Evolutionary conservation across 2,113 vertebrate genomes (phyloP).

Genomic region (Syngnathus floridae): DNA sequence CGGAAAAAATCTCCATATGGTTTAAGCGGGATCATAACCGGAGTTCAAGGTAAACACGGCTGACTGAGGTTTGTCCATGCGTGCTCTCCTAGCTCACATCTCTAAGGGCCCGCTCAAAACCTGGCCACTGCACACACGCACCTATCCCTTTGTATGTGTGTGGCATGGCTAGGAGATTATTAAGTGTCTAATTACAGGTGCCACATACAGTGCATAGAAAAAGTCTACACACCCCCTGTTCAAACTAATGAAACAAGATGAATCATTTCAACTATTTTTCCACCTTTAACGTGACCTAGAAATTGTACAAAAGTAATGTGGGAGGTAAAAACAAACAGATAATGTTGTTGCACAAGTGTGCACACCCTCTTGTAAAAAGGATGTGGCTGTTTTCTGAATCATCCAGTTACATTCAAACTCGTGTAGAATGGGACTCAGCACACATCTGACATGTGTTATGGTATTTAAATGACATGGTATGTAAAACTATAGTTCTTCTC

Average conservation of each 20-base stretch:
- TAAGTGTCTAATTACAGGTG: neutral
- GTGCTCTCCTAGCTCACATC: conserved; percentile 44
- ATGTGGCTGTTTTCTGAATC: neutral
- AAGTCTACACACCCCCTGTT: too few species aligned
- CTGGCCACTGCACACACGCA: conserved; percentile 30
- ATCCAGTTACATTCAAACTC: neutral
- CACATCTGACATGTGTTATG: neutral
- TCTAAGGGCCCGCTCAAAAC: conserved; percentile 54
- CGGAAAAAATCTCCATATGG: conserved; percentile 48
- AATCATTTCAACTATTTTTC: too few species aligned
- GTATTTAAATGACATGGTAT: too few species aligned
- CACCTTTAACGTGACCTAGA: too few species aligned
- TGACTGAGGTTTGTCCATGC: conserved; percentile 63
- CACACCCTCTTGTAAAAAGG: neutral
- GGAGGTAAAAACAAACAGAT: too few species aligned
- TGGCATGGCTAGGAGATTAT: conserved; percentile 31
- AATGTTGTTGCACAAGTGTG: neutral
- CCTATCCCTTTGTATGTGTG: conserved; percentile 31
- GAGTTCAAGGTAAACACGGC: conserved; percentile 51
- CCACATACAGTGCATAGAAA: neutral
- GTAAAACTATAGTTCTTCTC: too few species aligned
- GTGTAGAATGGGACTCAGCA: neutral
- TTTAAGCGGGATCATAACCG: conserved; percentile 25
- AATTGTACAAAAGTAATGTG: too few species aligned
- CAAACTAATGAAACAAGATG: too few species aligned